Conservation (phyloP, 35 echinoderm and acorn worm species). For the Ophiothrix spiculata region DNA sequence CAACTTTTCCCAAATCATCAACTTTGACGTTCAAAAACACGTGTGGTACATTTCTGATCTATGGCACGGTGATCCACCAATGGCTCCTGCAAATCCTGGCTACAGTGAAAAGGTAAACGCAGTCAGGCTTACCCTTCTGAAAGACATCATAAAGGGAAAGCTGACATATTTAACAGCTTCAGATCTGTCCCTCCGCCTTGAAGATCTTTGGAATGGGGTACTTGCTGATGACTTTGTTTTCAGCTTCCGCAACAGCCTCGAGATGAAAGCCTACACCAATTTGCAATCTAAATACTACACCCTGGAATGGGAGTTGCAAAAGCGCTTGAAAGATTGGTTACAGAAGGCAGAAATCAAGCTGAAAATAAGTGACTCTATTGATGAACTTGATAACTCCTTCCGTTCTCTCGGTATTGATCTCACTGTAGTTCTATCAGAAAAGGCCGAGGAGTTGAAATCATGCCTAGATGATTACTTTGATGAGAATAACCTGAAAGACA, state of each 20-base stretch:
- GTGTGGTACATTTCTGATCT: constrained; percentile 18
- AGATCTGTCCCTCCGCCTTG: neutral
- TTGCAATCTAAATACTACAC: neutral
- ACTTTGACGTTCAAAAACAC: neutral
- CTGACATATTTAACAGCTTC: neutral
- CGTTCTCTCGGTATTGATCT: too few species aligned
- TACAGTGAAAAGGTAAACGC: constrained; percentile 9
- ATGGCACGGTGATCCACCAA: constrained; percentile 20
- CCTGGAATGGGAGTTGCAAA: constrained; percentile 10
- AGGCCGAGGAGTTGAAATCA: neutral
- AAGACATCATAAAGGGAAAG: neutral
- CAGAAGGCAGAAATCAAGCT: neutral
- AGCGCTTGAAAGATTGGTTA: constrained; percentile 3
- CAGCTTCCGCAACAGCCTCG: neutral
- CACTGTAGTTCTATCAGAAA: neutral
- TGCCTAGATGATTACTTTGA: constrained; percentile 5
- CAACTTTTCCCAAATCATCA: neutral
- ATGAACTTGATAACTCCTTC: constrained; percentile 7
- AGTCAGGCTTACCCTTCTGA: constrained; percentile 19
- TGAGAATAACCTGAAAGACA: constrained; percentile 18
- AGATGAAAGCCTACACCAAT: neutral
- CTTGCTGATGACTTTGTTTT: constrained; percentile 22
- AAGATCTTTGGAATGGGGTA: constrained; percentile 21
- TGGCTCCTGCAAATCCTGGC: constrained; percentile 1
- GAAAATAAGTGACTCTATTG: neutral